These are phyloP conservation scores for Ephestia elutella DNA, from an alignment of 1,140 invertebrate species.

Conservation along the genomic window DNA sequence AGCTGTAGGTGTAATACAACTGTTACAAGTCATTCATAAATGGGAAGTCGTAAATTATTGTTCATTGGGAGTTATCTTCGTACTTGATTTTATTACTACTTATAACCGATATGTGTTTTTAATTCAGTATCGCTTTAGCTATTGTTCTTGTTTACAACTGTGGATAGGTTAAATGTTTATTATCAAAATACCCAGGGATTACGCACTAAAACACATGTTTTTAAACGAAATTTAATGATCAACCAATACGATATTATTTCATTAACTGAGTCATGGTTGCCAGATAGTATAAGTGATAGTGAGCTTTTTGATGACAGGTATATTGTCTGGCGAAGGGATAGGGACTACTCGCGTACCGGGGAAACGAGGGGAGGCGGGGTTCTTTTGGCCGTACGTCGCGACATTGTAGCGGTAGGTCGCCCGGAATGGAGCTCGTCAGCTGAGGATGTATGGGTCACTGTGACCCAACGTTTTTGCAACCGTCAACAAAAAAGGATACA, in stretches of 20 bases:
- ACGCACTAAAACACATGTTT: not conserved
- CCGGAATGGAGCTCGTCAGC: not conserved
- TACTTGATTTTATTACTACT: no score
- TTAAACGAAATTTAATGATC: not conserved
- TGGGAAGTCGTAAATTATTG: no score
- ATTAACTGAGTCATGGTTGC: slow-evolving; percentile 5
- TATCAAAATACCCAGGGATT: not conserved
- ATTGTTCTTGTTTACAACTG: not conserved
- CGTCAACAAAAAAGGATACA: not conserved
- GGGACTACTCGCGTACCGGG: not conserved
- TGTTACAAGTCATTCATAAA: no score
- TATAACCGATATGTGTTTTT: no score
- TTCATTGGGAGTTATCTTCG: no score
- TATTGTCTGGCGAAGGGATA: slow-evolving; percentile 2
- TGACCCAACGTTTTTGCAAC: not conserved
- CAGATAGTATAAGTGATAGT: not conserved
- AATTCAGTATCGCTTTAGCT: not conserved
- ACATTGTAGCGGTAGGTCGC: not conserved
- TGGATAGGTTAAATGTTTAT: not conserved
- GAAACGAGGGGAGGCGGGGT: slow-evolving; percentile 14
- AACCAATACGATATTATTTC: slow-evolving; percentile 9
- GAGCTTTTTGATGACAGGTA: no score
- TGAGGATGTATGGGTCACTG: not conserved
- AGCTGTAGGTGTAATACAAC: no score
- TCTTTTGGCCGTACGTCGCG: slow-evolving; percentile 11